phyloP scores from a whole-genome alignment of 2,888 invertebrate species.

The Drosophila infuscata region DNA sequence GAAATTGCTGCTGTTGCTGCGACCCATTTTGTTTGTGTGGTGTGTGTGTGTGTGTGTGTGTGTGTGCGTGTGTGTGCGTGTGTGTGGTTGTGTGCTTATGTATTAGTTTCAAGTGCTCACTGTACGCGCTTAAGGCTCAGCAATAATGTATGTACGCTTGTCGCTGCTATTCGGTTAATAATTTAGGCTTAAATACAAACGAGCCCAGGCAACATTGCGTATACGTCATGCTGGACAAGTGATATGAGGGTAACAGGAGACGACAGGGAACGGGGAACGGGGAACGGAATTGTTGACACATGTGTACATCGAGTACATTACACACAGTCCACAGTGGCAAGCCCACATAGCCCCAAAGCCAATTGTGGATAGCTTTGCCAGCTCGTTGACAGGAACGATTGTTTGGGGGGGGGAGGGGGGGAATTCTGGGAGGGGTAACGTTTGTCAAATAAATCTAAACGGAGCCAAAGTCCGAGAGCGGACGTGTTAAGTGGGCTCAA shows the following conservation, averaged over 20 bases:
- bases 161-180: constrained; percentile 66
- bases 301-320: constrained; percentile 43
- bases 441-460: constrained; percentile 71
- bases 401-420: not conserved
- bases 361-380: constrained; percentile 64
- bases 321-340: constrained; percentile 23
- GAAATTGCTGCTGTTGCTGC: constrained; percentile 70
- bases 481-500: constrained; percentile 75
- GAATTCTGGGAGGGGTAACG: constrained; percentile 17
- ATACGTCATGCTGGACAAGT: constrained; percentile 68
- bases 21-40: constrained; percentile 69
- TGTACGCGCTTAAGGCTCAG: constrained; percentile 68
- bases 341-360: constrained; percentile 74
- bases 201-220: constrained; percentile 61
- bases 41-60: constrained; percentile 18
- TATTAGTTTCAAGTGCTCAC: constrained; percentile 74
- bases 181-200: constrained; percentile 77
- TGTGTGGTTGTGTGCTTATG: constrained; percentile 26
- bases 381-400: not conserved
- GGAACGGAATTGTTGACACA: constrained; percentile 65
- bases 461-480: constrained; percentile 60
- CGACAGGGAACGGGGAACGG: not conserved
- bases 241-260: not conserved
- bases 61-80: constrained; percentile 9
- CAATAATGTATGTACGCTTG: constrained; percentile 68